Evolutionary conservation across 2,888 invertebrate genomes (phyloP).

Genomic region (Netelia inedita): DNA sequence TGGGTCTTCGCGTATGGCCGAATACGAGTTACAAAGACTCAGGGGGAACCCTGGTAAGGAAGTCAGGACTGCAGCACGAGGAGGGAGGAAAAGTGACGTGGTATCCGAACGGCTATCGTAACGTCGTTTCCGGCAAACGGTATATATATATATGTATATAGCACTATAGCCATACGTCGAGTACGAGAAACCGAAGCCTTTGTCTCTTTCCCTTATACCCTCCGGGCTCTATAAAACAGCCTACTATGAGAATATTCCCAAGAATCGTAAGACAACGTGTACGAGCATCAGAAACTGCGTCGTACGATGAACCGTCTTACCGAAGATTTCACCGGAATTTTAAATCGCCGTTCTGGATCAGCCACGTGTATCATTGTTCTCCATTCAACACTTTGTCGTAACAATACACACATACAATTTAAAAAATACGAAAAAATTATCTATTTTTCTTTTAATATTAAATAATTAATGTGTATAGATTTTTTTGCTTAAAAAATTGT

Average conservation of each 20-base stretch:
- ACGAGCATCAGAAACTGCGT: conserved; percentile 53
- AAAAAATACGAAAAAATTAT: no score
- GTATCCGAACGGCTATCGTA: conserved; percentile 79
- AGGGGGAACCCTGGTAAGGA: conserved; percentile 28
- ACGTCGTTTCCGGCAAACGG: conserved; percentile 82
- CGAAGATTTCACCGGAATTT: conserved; percentile 65
- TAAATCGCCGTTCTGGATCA: conserved; percentile 28
- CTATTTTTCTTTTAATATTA: no score
- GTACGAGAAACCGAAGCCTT: conserved; percentile 70
- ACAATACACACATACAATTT: no score
- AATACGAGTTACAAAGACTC: conserved; percentile 18
- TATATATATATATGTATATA: conserved; percentile 72
- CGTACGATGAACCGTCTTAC: conserved; percentile 79
- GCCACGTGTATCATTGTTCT: conserved; percentile 20
- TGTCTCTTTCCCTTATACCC: conserved; percentile 73
- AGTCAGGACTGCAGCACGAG: conserved; percentile 28
- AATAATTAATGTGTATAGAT: no score
- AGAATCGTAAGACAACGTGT: conserved; percentile 73
- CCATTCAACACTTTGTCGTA: conserved; percentile 1
- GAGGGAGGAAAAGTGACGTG: conserved; percentile 77
- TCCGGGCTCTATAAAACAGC: conserved; percentile 45
- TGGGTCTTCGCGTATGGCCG: conserved; percentile 27
- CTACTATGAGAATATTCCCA: conserved; percentile 83
- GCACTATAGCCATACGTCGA: conserved; percentile 19
- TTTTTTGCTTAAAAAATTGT: no score